Conservation (phyloP, 1,140 invertebrate species). For the Colletes gigas region DNA sequence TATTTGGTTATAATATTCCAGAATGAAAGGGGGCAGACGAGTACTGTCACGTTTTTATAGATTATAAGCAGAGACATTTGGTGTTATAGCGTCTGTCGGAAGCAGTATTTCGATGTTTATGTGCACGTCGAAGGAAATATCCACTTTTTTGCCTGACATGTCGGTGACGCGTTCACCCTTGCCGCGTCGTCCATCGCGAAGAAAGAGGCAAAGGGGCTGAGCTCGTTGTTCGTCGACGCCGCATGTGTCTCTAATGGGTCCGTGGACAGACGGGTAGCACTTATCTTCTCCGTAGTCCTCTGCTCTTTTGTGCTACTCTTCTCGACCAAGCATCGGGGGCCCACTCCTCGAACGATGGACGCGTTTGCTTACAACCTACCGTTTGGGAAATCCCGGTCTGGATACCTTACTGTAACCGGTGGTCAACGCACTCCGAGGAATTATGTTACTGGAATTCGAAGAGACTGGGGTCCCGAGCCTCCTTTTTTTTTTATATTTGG, state of each 20-base stretch:
- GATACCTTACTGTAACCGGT: background rate
- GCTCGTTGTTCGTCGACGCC: constrained; percentile 48
- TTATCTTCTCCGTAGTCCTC: constrained; percentile 54
- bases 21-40: no score
- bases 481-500: no score
- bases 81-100: background rate
- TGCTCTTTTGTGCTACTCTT: constrained; percentile 56
- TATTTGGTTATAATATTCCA: no score
- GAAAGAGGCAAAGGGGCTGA: constrained; percentile 27
- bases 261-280: constrained; percentile 48
- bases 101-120: background rate
- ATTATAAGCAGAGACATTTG: background rate
- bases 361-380: constrained; percentile 27
- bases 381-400: background rate
- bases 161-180: constrained; percentile 1
- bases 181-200: constrained; percentile 5
- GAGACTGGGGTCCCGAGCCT: no score
- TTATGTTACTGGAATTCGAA: background rate
- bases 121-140: background rate
- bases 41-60: no score
- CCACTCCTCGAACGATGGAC: constrained; percentile 25
- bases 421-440: background rate
- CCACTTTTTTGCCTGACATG: background rate
- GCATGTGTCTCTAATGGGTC: constrained; percentile 63
- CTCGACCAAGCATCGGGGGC: constrained; percentile 29